Evolutionary conservation across 2,797 vertebrate species (phyloP).

Genomic region (Momotus momota): DNA sequence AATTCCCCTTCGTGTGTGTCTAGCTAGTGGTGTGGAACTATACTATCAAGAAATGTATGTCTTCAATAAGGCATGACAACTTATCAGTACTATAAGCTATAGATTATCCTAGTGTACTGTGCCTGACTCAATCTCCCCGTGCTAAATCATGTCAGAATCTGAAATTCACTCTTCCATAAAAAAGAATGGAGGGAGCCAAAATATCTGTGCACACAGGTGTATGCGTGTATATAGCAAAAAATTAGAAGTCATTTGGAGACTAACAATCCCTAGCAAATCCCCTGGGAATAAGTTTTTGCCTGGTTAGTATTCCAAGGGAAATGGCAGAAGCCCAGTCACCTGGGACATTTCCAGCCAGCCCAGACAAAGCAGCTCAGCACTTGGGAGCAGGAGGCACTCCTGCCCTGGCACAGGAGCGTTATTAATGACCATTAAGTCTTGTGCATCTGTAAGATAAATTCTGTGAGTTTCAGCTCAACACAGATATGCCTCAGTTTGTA

Average conservation of each 20-base stretch:
- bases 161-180: conserved; percentile 28
- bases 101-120: neutral
- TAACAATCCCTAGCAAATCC: neutral
- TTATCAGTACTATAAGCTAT: neutral
- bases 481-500: conserved; percentile 38
- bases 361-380: neutral
- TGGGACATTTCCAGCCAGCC: neutral
- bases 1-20: neutral
- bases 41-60: neutral
- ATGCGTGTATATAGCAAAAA: neutral
- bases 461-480: conserved; percentile 32
- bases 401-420: neutral
- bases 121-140: conserved; percentile 14
- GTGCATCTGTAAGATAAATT: neutral
- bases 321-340: neutral
- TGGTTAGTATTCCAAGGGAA: neutral
- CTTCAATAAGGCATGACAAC: neutral
- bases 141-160: conserved; percentile 42
- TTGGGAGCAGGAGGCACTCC: neutral
- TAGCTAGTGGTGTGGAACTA: conserved; percentile 13
- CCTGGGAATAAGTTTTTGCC: neutral
- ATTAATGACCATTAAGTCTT: conserved; percentile 15
- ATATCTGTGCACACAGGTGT: neutral
- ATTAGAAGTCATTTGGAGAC: neutral
- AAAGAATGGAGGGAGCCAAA: neutral